Evolutionary conservation across 2,113 vertebrate species (phyloP).

Genomic region (Gymnogyps californianus): DNA sequence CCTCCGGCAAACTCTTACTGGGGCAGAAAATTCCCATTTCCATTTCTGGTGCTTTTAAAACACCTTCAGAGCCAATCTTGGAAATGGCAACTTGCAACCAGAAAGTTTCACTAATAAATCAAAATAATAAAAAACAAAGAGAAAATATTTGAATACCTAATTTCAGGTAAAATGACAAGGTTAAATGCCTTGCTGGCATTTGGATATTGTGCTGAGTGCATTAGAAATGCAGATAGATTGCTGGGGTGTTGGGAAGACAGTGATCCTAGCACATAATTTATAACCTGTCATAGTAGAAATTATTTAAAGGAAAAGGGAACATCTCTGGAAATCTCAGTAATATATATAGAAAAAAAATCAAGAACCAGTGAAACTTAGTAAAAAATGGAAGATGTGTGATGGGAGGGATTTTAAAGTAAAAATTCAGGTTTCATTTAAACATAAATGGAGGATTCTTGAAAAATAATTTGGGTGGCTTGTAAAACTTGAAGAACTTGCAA

Average conservation of each 20-base stretch:
- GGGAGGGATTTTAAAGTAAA: neutral
- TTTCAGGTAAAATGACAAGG: constrained; percentile 42
- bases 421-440: neutral
- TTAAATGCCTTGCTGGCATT: constrained; percentile 31
- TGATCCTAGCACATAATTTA: neutral
- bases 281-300: neutral
- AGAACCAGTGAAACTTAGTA: neutral
- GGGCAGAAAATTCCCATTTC: neutral
- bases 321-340: neutral
- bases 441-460: neutral
- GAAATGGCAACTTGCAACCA: neutral
- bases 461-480: neutral
- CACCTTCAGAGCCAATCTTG: neutral
- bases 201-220: neutral
- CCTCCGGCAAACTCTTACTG: neutral
- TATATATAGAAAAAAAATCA: neutral
- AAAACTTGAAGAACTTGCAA: neutral
- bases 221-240: constrained; percentile 29
- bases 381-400: neutral
- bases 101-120: constrained; percentile 4
- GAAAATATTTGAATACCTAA: constrained; percentile 13
- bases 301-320: neutral
- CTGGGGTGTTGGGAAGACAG: neutral
- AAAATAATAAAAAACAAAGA: neutral
- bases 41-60: neutral